Conservation (phyloP, 2,797 vertebrate species). For the Phoxinus dragarum region DNA sequence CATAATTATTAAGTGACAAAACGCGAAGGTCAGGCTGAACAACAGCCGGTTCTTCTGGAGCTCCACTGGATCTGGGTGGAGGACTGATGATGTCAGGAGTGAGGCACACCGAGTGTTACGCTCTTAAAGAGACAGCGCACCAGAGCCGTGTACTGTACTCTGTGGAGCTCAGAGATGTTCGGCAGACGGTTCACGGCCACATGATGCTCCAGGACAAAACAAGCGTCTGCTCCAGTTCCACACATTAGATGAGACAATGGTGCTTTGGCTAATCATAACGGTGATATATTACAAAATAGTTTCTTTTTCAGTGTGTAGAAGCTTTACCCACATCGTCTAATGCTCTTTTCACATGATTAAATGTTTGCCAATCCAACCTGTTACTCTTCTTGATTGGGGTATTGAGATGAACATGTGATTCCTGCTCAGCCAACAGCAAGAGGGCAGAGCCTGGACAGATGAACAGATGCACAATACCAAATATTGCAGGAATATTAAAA, state of each 20-base stretch:
- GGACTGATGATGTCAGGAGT: neutral
- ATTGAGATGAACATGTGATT: too few species aligned
- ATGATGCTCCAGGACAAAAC: too few species aligned
- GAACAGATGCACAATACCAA: too few species aligned
- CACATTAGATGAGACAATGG: neutral
- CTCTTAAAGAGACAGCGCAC: neutral
- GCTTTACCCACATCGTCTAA: too few species aligned
- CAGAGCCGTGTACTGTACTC: neutral
- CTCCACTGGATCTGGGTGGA: neutral
- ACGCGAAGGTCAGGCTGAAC: neutral
- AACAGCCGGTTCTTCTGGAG: neutral
- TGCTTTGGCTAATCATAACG: neutral
- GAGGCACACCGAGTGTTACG: neutral
- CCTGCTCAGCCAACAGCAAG: too few species aligned
- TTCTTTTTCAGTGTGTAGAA: too few species aligned
- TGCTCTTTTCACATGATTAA: too few species aligned
- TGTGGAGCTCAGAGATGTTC: neutral
- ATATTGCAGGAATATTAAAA: too few species aligned
- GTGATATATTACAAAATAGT: too few species aligned
- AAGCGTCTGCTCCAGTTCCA: neutral
- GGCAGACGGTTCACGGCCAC: neutral
- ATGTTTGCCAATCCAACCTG: too few species aligned
- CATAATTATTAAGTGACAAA: rapidly evolving
- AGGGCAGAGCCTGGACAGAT: too few species aligned
- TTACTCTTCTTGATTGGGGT: too few species aligned